These are phyloP conservation scores for Aegithalos caudatus DNA, from an alignment of 2,113 vertebrate genomes.

Conservation along the genomic window DNA sequence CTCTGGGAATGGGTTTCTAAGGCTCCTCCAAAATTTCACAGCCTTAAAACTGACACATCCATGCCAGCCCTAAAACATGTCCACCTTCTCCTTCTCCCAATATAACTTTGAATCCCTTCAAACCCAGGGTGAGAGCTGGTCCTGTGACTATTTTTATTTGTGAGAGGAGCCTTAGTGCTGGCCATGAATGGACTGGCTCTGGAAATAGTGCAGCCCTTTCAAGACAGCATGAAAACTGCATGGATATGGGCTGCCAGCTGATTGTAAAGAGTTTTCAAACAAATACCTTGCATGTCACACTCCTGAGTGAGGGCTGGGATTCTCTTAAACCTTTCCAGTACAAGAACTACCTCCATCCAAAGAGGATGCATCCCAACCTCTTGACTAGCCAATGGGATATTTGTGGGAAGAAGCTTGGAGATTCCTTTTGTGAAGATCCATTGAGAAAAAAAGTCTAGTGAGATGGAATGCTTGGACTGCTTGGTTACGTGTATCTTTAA, in stretches of 20 bases:
- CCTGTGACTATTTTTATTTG: conserved; percentile 9
- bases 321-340: not conserved
- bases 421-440: not conserved
- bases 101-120: not conserved
- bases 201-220: not conserved
- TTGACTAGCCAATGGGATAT: not conserved
- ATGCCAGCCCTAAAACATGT: not conserved
- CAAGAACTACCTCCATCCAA: not conserved
- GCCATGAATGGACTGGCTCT: not conserved
- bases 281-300: accelerated
- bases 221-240: not conserved
- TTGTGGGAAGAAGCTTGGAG: accelerated
- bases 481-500: not conserved
- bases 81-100: conserved; percentile 24
- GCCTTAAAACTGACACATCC: not conserved
- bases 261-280: not conserved
- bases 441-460: not conserved
- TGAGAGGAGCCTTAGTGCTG: not conserved
- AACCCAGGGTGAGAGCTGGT: not conserved
- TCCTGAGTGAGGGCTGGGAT: not conserved
- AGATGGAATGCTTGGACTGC: not conserved
- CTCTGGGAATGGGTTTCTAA: not conserved
- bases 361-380: not conserved
- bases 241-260: not conserved
- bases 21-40: conserved; percentile 27